phyloP scores from a whole-genome alignment of 2,113 vertebrate species.

The Cranoglanis bouderius region DNA sequence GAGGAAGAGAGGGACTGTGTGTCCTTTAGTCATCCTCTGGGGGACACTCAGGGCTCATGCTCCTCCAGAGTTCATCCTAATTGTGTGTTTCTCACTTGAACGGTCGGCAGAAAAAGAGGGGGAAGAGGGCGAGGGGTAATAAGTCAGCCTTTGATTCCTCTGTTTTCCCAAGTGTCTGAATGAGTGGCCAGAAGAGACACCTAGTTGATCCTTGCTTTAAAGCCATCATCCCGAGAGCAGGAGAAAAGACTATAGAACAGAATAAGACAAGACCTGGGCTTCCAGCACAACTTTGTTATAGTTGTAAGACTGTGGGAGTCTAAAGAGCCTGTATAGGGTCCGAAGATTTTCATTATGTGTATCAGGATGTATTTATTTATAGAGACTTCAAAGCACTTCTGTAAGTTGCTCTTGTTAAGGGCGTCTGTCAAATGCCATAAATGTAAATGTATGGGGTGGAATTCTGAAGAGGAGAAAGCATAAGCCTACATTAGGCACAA shows the following conservation, averaged over 20 bases:
- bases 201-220: constrained; percentile 55
- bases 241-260: not conserved
- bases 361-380: too few species aligned
- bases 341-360: not conserved
- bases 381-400: too few species aligned
- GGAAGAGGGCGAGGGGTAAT: constrained; percentile 35
- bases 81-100: constrained; percentile 55
- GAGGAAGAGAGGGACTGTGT: constrained; percentile 11
- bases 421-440: too few species aligned
- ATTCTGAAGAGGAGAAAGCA: not conserved
- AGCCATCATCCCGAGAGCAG: constrained; percentile 27
- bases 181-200: constrained; percentile 43
- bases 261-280: constrained; percentile 31
- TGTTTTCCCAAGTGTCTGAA: constrained; percentile 46
- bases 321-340: not conserved
- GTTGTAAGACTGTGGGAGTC: constrained; percentile 12
- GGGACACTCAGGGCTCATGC: constrained; percentile 41
- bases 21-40: constrained; percentile 45
- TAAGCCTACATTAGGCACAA: not conserved
- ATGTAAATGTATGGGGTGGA: not conserved
- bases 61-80: constrained; percentile 49
- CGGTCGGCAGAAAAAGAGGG: constrained; percentile 37
- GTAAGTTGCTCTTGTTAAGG: too few species aligned
- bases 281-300: constrained; percentile 48
- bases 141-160: constrained; percentile 57